phyloP scores from a whole-genome alignment of 2,113 vertebrate species.

The Chaetops frenatus region DNA sequence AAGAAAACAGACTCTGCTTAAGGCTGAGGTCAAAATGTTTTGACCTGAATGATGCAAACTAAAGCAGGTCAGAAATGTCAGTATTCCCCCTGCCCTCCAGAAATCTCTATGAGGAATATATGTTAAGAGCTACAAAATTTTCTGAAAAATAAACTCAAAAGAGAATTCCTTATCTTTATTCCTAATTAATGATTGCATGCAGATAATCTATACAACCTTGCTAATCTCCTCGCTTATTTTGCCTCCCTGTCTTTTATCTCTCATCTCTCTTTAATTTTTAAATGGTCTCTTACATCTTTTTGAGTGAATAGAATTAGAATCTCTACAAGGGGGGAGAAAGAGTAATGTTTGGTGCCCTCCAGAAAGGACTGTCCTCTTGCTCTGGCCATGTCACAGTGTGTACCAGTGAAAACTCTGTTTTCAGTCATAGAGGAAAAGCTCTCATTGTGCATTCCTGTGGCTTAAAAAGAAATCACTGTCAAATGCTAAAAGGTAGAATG shows the following conservation, averaged over 20 bases:
- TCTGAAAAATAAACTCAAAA: neutral
- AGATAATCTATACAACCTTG: neutral
- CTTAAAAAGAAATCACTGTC: neutral
- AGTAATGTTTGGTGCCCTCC: neutral
- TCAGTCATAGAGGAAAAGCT: neutral
- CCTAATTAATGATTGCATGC: neutral
- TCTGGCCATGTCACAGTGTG: neutral
- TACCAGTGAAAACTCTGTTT: neutral
- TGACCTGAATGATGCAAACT: neutral
- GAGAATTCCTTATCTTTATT: neutral
- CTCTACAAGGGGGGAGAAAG: neutral
- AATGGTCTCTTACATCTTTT: neutral
- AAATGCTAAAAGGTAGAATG: neutral
- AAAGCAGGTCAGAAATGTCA: neutral
- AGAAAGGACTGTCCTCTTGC: neutral
- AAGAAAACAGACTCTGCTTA: neutral
- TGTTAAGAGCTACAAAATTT: neutral
- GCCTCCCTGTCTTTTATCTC: neutral
- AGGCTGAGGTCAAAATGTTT: neutral
- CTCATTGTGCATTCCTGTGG: neutral
- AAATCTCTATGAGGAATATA: neutral
- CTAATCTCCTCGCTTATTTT: neutral
- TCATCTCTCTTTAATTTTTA: neutral
- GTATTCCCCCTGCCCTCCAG: neutral
- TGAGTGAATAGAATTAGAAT: neutral